phyloP scores from a whole-genome alignment of 2,113 vertebrate species.

The Calyptomena viridis region DNA sequence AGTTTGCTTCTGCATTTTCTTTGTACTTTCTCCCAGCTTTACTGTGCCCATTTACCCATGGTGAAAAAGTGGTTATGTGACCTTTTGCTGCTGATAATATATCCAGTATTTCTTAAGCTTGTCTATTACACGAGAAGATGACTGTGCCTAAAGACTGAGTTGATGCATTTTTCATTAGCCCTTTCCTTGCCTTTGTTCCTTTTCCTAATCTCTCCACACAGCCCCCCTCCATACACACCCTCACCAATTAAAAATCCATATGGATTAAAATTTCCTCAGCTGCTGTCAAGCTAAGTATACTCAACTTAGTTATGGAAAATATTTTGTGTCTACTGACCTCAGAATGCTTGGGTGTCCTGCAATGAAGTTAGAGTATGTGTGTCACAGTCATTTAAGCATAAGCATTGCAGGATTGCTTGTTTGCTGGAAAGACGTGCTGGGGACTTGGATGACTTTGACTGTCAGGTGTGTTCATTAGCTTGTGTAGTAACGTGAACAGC shows the following conservation, averaged over 20 bases:
- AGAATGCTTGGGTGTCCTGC: not conserved
- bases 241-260: not conserved
- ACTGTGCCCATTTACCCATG: not conserved
- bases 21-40: not conserved
- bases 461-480: not conserved
- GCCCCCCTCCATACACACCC: fast-evolving
- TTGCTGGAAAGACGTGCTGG: not conserved
- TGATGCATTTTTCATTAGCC: not conserved
- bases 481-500: fast-evolving
- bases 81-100: not conserved
- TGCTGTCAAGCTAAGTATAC: not conserved
- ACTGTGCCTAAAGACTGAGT: not conserved
- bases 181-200: not conserved
- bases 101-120: not conserved
- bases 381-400: not conserved
- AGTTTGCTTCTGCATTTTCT: not conserved
- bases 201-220: not conserved
- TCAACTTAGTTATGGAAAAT: not conserved
- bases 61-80: not conserved
- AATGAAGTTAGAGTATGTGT: not conserved
- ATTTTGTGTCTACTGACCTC: not conserved
- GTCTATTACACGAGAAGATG: not conserved
- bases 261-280: not conserved
- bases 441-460: not conserved
- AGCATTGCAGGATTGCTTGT: not conserved